These are phyloP conservation scores for Echiichthys vipera DNA, from an alignment of 2,797 vertebrate genomes.

Conservation along the genomic window DNA sequence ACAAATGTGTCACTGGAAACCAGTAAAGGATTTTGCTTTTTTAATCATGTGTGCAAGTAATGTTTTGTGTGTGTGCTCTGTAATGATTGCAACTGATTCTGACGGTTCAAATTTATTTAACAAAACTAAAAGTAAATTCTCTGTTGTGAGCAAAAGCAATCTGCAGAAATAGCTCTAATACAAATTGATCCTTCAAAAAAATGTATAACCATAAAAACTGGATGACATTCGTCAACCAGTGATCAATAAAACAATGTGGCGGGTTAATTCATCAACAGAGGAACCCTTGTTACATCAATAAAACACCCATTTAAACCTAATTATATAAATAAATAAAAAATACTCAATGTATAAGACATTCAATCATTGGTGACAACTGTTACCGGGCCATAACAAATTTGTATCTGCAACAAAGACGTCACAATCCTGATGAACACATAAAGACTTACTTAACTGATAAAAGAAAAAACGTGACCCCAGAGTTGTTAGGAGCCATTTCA, in stretches of 20 bases:
- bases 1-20: slow-evolving; percentile 77
- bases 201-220: neutral
- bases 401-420: neutral
- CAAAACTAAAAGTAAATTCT: neutral
- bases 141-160: neutral
- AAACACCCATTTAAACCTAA: neutral
- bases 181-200: neutral
- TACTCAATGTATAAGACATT: neutral
- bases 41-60: slow-evolving; percentile 38
- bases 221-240: neutral
- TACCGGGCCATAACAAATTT: neutral
- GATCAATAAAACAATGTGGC: neutral
- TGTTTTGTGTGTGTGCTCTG: slow-evolving; percentile 18
- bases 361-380: neutral
- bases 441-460: slow-evolving; percentile 10
- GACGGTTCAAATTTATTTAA: neutral
- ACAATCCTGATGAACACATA: neutral
- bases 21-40: slow-evolving; percentile 73
- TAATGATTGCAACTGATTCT: neutral
- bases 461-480: neutral
- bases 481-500: slow-evolving; percentile 23
- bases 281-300: neutral
- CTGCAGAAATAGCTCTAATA: neutral
- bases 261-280: slow-evolving; percentile 18
- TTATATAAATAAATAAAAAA: neutral